Conservation (phyloP, 2,113 vertebrate genomes). For the Uria lomvia region DNA sequence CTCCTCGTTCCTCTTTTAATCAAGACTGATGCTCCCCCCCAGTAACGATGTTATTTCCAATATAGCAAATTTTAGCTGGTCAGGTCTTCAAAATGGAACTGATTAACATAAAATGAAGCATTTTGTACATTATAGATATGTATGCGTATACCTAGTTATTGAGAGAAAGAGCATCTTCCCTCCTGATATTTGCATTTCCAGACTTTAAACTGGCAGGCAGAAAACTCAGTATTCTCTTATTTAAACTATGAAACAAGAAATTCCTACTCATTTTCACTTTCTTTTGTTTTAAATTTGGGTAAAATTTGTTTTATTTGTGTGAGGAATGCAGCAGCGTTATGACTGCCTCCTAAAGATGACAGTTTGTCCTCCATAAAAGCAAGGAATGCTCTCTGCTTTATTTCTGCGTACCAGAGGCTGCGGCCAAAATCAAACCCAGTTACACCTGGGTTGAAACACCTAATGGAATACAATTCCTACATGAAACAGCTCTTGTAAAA, state of each 20-base stretch:
- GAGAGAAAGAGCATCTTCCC: not conserved
- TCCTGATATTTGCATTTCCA: not conserved
- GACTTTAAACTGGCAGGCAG: not conserved
- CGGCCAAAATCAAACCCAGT: not conserved
- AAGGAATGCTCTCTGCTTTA: not conserved
- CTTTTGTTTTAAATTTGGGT: not conserved
- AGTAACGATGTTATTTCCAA: not conserved
- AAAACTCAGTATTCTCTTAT: not conserved
- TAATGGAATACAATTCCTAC: not conserved
- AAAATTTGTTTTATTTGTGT: not conserved
- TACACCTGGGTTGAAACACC: not conserved
- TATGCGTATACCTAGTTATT: not conserved
- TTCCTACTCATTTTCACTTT: not conserved
- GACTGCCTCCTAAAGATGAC: not conserved
- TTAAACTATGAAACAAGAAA: not conserved
- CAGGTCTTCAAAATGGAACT: constrained; percentile 7
- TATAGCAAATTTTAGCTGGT: not conserved
- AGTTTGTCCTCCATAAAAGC: not conserved
- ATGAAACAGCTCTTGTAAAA: not conserved
- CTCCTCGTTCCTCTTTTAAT: not conserved
- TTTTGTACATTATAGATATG: not conserved
- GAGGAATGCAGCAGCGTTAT: not conserved
- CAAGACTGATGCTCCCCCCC: not conserved
- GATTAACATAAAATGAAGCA: not conserved
- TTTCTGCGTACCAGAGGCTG: not conserved